Conservation (phyloP, 2,113 vertebrate species). For the Spea bombifrons region DNA sequence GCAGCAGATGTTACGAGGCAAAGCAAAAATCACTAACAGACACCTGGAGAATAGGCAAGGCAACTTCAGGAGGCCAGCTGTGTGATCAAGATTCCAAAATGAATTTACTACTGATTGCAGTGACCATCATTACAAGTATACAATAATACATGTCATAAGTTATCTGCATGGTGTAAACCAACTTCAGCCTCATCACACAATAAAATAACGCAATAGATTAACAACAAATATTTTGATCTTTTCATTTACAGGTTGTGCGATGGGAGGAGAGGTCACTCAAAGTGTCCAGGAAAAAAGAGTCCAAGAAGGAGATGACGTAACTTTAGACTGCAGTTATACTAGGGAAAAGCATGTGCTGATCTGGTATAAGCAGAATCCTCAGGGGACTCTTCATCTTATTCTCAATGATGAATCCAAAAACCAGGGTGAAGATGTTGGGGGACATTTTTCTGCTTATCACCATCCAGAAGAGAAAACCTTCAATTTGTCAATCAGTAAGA, state of each 20-base stretch:
- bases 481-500: constrained; percentile 15
- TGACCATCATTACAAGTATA: not conserved
- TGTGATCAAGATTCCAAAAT: not conserved
- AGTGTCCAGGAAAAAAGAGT: not conserved
- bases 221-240: not conserved
- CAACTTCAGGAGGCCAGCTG: not conserved
- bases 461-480: constrained; percentile 6
- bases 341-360: constrained; percentile 31
- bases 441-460: constrained; percentile 13
- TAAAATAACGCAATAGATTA: too few relatives aligned
- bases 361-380: constrained; percentile 33
- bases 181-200: not conserved
- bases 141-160: not conserved
- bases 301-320: constrained; percentile 2
- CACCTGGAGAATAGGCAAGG: not conserved
- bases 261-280: constrained; percentile 1
- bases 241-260: not conserved
- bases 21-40: not conserved
- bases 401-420: constrained; percentile 36
- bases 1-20: not conserved
- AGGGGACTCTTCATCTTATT: constrained; percentile 13
- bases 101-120: not conserved
- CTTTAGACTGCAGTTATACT: constrained; percentile 6
- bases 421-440: constrained; percentile 6
- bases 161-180: not conserved